Base-by-base conservation (phyloP, 2,113 vertebrate species). In the Bujurquina vittata region DNA sequence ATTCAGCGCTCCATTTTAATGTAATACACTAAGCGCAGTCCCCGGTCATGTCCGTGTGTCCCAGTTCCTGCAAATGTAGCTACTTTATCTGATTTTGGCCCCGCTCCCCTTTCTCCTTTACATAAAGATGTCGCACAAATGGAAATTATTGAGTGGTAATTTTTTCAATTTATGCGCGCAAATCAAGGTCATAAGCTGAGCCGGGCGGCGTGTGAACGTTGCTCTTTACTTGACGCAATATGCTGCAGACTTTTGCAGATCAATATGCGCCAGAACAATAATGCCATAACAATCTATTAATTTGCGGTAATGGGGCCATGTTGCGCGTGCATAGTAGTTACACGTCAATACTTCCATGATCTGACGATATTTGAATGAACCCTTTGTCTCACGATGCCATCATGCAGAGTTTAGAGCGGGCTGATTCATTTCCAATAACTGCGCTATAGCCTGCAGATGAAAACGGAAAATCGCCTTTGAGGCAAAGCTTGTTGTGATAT, bases 281-380 rank as follows among this genome's bases (percentile, higher is more conserved):
- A 97, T 95, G 95, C 95, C 93, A 96, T 93, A 92, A 91, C 94
- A 95, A 97, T 97, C 96, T 96, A 97, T 97, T 97, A 95, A 97
- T 97, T 96, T 96, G 93, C 95, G 86, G 87, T 97, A 97, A 98
- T 97, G 97, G 97, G 94, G 93, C 92, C 94, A 95, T 93, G 95
- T 93, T 96, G 95, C 95, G 95, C 94, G 95, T 94, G 95, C 95
- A 81, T 91, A 91, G 94, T 94, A 91, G 87, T 93, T 92, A 22
- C 88, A 17, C 94, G 95, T 97, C 97, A 93, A 97, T 97, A 96
- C 85, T 91, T 91, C 95, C 95, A 93, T 93, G 96, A 97, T 96
- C 89, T 92, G 93, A 92, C 91, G 89, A 94, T 94, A 96, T 96
- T 95, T 96, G 96, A 94, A 95, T 91, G 94, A 84, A 91, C 85